These are phyloP conservation scores for Ptychadena robeensis DNA, from an alignment of 2,797 vertebrate genomes.

Conservation along the genomic window DNA sequence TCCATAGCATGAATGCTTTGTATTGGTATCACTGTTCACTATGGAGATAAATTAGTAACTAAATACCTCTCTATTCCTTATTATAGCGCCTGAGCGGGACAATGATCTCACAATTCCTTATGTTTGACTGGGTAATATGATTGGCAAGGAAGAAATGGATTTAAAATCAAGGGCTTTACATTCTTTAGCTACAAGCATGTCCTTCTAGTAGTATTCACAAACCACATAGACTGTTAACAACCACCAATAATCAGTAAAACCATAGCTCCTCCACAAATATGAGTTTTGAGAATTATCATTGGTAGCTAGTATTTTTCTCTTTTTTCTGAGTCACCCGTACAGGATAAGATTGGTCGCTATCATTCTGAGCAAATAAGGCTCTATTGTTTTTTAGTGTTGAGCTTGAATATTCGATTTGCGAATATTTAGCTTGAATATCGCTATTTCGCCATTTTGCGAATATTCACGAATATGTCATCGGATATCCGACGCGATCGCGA, in stretches of 20 bases:
- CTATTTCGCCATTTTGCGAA: no score
- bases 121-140: not conserved
- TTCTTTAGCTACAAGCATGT: not conserved
- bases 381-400: no score
- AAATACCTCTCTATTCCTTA: not conserved
- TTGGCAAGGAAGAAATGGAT: not conserved
- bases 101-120: not conserved
- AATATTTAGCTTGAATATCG: no score
- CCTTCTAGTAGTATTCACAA: not conserved
- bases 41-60: not conserved
- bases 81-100: not conserved
- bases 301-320: no score
- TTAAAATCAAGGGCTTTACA: not conserved
- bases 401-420: no score
- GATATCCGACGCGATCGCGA: no score
- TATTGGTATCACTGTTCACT: not conserved
- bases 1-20: not conserved
- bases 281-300: no score
- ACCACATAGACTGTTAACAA: not conserved
- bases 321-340: no score
- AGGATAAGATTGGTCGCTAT: not conserved
- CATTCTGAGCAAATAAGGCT: not conserved
- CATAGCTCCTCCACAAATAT: not conserved
- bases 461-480: no score
- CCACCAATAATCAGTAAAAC: not conserved